A percentile compares a stretch with the other conserved stretches of the same genome.
Conservation (phyloP, 2,113 vertebrate genomes). For the Microcebus ravelobensis region DNA sequence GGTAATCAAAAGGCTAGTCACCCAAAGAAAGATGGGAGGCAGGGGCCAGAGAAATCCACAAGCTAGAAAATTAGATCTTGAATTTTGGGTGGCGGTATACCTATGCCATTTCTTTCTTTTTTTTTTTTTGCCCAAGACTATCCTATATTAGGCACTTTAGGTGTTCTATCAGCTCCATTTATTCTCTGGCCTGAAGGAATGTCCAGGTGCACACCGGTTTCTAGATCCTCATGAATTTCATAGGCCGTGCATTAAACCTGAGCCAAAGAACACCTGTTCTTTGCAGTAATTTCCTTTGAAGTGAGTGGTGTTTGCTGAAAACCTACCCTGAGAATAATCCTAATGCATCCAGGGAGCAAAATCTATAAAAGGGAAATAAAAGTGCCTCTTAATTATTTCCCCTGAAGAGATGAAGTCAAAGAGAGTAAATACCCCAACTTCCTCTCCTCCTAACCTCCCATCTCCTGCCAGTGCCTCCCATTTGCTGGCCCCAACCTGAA, state of each 20-base stretch:
- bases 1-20: background rate
- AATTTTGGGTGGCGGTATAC: background rate
- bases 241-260: constrained; percentile 20
- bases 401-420: background rate
- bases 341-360: background rate
- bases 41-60: background rate
- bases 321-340: background rate
- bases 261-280: constrained; percentile 9
- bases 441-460: background rate
- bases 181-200: constrained; percentile 45
- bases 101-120: background rate
- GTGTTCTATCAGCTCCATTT: constrained; percentile 20
- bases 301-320: background rate
- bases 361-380: background rate
- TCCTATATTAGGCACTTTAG: constrained; percentile 19
- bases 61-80: background rate
- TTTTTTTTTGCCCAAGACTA: constrained; percentile 14
- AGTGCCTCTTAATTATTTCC: background rate
- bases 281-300: background rate
- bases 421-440: background rate
- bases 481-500: background rate
- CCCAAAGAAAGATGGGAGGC: background rate
- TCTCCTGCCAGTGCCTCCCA: background rate
- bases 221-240: constrained; percentile 18
- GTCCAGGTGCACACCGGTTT: background rate